Evolutionary conservation across 2,888 invertebrate species (phyloP).

Genomic region (Alloscopus bannaensis): DNA sequence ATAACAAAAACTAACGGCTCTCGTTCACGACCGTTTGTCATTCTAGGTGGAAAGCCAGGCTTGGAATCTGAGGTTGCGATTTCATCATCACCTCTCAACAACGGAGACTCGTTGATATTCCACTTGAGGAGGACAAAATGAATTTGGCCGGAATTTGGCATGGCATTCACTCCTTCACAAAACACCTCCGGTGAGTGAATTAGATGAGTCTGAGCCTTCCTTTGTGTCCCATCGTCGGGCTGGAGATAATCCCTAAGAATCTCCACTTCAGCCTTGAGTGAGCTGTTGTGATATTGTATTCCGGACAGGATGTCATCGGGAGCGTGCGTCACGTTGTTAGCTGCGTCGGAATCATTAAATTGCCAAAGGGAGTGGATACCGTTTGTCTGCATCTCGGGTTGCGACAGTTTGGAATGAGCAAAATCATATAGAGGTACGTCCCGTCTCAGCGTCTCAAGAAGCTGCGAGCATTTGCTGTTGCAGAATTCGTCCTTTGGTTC

Average conservation of each 20-base stretch:
- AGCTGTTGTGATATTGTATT: not conserved
- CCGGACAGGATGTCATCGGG: not conserved
- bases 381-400: not conserved
- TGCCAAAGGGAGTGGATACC: not conserved
- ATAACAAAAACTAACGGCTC: slow-evolving; percentile 60
- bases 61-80: not conserved
- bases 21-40: not conserved
- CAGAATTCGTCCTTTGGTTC: too few species aligned
- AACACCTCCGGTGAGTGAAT: slow-evolving; percentile 61
- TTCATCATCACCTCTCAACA: not conserved
- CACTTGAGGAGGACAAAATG: slow-evolving; percentile 65
- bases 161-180: slow-evolving; percentile 65
- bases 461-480: too few species aligned
- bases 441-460: too few species aligned
- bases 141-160: not conserved
- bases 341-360: not conserved
- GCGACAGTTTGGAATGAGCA: slow-evolving; percentile 6
- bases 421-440: too few species aligned
- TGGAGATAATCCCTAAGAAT: slow-evolving; percentile 18
- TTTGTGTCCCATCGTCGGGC: not conserved
- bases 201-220: slow-evolving; percentile 9
- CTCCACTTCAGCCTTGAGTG: not conserved
- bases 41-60: not conserved
- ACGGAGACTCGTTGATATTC: slow-evolving; percentile 31
- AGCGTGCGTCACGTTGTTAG: not conserved